These are phyloP conservation scores for Gobio occitaniae DNA, from an alignment of 2,797 vertebrate species.

Conservation along the genomic window DNA sequence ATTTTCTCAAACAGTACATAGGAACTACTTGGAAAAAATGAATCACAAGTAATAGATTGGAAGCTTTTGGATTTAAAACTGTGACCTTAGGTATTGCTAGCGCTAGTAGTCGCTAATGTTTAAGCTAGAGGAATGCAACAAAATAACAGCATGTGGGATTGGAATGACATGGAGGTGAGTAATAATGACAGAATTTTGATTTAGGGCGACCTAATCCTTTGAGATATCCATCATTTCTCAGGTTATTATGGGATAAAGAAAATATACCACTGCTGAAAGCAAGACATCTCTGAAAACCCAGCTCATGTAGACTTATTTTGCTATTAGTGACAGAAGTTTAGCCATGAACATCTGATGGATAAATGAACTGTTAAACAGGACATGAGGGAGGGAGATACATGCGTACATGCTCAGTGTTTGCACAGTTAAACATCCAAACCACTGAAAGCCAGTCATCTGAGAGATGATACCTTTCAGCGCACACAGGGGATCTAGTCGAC, in stretches of 20 bases:
- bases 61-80: not conserved
- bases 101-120: not conserved
- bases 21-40: not conserved
- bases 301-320: slow-evolving; percentile 36
- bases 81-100: not conserved
- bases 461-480: slow-evolving; percentile 58
- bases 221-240: slow-evolving; percentile 1
- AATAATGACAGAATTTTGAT: slow-evolving; percentile 10
- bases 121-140: not conserved
- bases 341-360: slow-evolving; percentile 32
- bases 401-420: slow-evolving; percentile 33
- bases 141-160: not conserved
- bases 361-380: slow-evolving; percentile 48
- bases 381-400: slow-evolving; percentile 9
- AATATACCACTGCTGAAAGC: slow-evolving; percentile 11
- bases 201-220: not conserved
- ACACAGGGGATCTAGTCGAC: slow-evolving; percentile 43
- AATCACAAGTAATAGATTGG: not conserved
- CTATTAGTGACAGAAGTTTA: slow-evolving; percentile 49
- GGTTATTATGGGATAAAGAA: slow-evolving; percentile 16
- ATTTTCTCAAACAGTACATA: not conserved
- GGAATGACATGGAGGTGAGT: not conserved
- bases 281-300: not conserved
- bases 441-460: slow-evolving; percentile 48
- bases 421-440: slow-evolving; percentile 47